Evolutionary conservation across 2,797 vertebrate species (phyloP).

Genomic region (Alfaro cultratus): DNA sequence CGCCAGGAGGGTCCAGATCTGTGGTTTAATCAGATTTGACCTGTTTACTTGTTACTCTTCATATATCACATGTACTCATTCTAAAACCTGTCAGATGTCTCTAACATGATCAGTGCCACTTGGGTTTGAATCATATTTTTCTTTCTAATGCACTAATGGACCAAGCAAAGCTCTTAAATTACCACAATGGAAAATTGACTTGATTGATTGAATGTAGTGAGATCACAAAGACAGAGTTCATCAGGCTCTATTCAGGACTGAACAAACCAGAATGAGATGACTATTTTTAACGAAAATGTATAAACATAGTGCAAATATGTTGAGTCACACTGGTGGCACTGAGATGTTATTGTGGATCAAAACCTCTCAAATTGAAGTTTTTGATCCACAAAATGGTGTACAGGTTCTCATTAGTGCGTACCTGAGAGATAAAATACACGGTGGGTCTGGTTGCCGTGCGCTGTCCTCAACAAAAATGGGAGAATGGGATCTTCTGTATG

Average conservation of each 20-base stretch:
- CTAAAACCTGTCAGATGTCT: neutral
- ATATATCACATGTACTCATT: neutral
- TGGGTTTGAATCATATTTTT: neutral
- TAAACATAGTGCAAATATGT: neutral
- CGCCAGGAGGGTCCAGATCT: neutral
- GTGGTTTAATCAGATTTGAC: neutral
- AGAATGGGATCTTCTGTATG: neutral
- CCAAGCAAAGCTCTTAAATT: neutral
- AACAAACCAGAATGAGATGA: neutral
- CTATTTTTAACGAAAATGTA: too few species aligned
- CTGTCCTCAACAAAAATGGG: neutral
- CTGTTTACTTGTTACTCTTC: neutral
- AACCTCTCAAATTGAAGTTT: too few species aligned
- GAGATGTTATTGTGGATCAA: too few species aligned
- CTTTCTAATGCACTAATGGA: neutral
- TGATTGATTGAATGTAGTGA: neutral
- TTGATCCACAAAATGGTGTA: neutral
- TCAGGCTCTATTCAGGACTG: neutral
- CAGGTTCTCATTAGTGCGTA: neutral
- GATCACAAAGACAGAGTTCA: neutral
- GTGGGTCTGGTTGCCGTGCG: neutral
- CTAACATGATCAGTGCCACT: neutral
- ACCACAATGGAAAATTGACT: neutral
- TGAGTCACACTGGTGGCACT: neutral
- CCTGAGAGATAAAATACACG: neutral